Evolutionary conservation across 1,140 invertebrate genomes (phyloP), one percentile per base, ranked within the genome.

Genomic region (Pachyrhynchus sulphureomaculatus): DNA sequence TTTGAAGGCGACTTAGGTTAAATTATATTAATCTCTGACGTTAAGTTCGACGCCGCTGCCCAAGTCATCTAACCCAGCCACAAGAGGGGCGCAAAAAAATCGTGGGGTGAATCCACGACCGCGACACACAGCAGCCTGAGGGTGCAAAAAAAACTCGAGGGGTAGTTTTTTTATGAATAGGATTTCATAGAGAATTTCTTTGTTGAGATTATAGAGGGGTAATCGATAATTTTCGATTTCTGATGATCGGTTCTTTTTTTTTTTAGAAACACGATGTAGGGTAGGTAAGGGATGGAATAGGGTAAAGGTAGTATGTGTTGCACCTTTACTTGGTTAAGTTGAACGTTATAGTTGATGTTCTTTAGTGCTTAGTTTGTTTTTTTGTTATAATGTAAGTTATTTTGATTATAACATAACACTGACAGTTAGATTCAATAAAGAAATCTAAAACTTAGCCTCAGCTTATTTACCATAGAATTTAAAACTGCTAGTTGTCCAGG

Each of bases 71-170:
- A 56, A 56, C 24, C 41, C 54, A 56, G 26, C 54, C 41, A 41
- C 42, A 56, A 56, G 18, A 24, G 41, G 54, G 26, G 20, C 37
- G 24, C 21, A 34, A 47, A 56, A 56, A 56, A 45, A 34, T 41
- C 23, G 26, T 56, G 54, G 54, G 54, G 54, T 56, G 12, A 26
- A 29, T 29, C 26, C 26, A 29, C 26, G 26, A 10, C 26, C 24
- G 54, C 54, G 54, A 41, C 26, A 45, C 42, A 41, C 2, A 26
- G 24, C 24, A 26, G 24, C 24, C 24, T 9, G 54, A 56, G 54
- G 54, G 54, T 56, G 54, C 54, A 56, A 56, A 56, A 56, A 29
- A 29, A 56, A 45, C 54, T 56, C 26, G 54, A 56, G 54, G 54
- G 54, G 29, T 17, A 21, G 12, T n/a, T 56, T 56, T 55, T 56